These are phyloP conservation scores for Conchocele bisecta DNA, from an alignment of 2,888 invertebrate species.

Conservation along the genomic window DNA sequence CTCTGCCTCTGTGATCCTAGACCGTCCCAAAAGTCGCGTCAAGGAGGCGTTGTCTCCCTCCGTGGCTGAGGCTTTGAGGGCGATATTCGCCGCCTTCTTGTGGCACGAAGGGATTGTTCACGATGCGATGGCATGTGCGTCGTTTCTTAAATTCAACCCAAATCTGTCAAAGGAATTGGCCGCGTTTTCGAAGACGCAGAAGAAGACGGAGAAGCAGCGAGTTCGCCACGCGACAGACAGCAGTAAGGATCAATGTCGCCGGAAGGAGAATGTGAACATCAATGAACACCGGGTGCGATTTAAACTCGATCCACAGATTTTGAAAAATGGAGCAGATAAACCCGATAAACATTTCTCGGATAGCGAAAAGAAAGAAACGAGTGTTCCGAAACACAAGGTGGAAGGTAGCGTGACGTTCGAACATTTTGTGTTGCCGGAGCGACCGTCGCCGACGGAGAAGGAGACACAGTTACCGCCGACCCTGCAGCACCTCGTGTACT, in stretches of 20 bases:
- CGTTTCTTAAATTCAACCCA: constrained; percentile 93
- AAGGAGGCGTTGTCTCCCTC: constrained; percentile 95
- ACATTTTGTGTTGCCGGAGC: constrained; percentile 54
- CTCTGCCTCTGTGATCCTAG: constrained; percentile 69
- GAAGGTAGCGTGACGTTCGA: constrained; percentile 65
- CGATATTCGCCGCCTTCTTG: constrained; percentile 96
- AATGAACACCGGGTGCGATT: constrained; percentile 76
- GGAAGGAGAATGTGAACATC: constrained; percentile 70
- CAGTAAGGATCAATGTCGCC: constrained; percentile 67
- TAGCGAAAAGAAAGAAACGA: constrained; percentile 50
- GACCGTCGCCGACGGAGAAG: constrained; percentile 56
- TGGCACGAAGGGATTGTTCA: constrained; percentile 99
- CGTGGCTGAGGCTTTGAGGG: constrained; percentile 95
- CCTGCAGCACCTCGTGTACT: constrained; percentile 90
- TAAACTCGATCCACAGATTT: constrained; percentile 69
- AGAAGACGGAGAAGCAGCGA: constrained; percentile 60
- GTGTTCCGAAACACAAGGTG: constrained; percentile 64
- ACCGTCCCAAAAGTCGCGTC: constrained; percentile 82
- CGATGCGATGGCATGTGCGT: constrained; percentile 98
- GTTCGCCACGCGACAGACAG: constrained; percentile 77
- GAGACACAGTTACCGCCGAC: constrained; percentile 89
- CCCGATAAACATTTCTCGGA: constrained; percentile 60
- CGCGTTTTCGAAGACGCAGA: constrained; percentile 69
- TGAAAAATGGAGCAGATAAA: constrained; percentile 52
- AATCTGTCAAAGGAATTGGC: constrained; percentile 81